These are phyloP conservation scores for Dicrostonyx torquatus DNA, from an alignment of 2,797 vertebrate species.

Conservation along the genomic window DNA sequence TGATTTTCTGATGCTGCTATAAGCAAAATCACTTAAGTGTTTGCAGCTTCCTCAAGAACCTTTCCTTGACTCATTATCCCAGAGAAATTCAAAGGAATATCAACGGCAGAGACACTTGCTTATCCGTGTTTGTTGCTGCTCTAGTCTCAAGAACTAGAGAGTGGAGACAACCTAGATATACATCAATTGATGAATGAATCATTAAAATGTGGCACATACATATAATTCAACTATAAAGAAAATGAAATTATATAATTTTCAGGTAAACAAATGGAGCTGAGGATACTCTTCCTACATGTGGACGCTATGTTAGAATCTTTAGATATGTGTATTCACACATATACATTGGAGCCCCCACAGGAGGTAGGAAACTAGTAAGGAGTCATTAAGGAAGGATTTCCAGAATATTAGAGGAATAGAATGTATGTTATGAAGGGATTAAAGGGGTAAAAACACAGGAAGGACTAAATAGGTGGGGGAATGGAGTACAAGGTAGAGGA, in stretches of 20 bases:
- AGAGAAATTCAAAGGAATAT: neutral
- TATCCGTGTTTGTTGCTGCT: neutral
- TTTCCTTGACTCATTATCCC: neutral
- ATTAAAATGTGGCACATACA: neutral
- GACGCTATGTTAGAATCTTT: neutral
- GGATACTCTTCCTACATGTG: neutral
- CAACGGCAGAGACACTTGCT: neutral
- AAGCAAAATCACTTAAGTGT: neutral
- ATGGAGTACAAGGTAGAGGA: neutral
- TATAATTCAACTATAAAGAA: neutral
- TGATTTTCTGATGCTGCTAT: neutral
- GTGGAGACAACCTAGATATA: neutral
- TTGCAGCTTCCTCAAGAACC: neutral
- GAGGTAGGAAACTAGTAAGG: neutral
- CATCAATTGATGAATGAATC: neutral
- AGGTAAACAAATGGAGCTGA: neutral
- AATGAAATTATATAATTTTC: neutral
- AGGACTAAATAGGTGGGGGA: neutral
- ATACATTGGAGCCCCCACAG: neutral
- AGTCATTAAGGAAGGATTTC: neutral
- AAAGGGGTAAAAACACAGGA: neutral
- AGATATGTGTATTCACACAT: neutral
- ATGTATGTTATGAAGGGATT: neutral
- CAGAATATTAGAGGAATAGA: neutral
- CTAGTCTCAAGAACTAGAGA: neutral